Evolutionary conservation across 2,797 vertebrate species (phyloP).

Genomic region (Poecilia gillii): DNA sequence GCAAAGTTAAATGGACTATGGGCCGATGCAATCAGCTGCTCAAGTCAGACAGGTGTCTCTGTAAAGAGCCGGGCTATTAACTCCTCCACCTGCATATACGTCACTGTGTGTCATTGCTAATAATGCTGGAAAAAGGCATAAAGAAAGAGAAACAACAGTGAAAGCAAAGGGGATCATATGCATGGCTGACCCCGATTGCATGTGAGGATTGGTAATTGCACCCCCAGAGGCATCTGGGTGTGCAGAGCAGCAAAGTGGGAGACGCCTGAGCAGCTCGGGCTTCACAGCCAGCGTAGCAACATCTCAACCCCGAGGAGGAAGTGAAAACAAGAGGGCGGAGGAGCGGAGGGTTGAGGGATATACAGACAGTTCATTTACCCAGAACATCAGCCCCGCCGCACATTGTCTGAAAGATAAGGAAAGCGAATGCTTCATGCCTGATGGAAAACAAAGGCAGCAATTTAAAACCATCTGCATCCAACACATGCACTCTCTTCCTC

Average conservation of each 20-base stretch:
- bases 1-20: constrained; percentile 78
- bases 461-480: constrained; percentile 85
- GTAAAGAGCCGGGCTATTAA: constrained; percentile 75
- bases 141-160: constrained; percentile 51
- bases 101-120: constrained; percentile 74
- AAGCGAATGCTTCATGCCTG: constrained; percentile 80
- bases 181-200: constrained; percentile 76
- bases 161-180: constrained; percentile 79
- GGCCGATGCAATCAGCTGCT: constrained; percentile 71
- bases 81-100: constrained; percentile 70
- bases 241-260: constrained; percentile 77
- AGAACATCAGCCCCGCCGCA: constrained; percentile 79
- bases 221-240: constrained; percentile 80
- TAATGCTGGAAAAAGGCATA: constrained; percentile 57
- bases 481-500: constrained; percentile 64
- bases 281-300: constrained; percentile 66
- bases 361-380: constrained; percentile 86
- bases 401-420: constrained; percentile 79
- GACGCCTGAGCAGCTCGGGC: constrained; percentile 73
- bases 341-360: constrained; percentile 69
- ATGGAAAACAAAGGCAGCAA: constrained; percentile 87
- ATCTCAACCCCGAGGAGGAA: constrained; percentile 79
- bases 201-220: constrained; percentile 85
- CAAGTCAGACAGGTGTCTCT: constrained; percentile 76
- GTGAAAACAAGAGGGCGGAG: constrained; percentile 71